These are phyloP conservation scores for Stramonita haemastoma DNA, from an alignment of 2,888 invertebrate genomes.

Conservation along the genomic window DNA sequence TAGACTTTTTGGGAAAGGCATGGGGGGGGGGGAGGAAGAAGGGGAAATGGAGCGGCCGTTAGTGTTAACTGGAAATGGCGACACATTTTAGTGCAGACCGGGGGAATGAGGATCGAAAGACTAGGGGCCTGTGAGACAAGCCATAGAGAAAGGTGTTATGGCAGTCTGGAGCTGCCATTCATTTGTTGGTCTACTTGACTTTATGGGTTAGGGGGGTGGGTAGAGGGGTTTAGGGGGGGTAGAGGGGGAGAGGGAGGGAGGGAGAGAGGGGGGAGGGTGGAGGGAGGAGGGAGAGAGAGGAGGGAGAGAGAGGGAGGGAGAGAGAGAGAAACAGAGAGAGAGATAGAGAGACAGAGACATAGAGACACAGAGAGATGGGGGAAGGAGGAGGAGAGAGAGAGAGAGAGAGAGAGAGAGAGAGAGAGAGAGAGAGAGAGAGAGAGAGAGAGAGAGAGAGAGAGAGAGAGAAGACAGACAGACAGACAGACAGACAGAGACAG, in stretches of 20 bases:
- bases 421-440: not conserved
- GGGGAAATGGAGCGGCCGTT: not conserved
- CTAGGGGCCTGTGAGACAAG: not conserved
- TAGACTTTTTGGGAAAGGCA: not conserved
- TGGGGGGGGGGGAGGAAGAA: not conserved
- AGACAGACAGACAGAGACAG: too few relatives aligned
- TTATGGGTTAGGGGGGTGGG: not conserved
- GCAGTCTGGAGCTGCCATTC: too few relatives aligned
- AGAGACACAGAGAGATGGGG: not conserved
- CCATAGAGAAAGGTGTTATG: too few relatives aligned
- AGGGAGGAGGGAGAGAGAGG: not conserved
- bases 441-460: not conserved
- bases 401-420: not conserved
- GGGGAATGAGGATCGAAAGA: not conserved
- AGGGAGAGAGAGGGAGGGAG: not conserved
- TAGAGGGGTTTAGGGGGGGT: not conserved
- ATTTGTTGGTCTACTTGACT: too few relatives aligned
- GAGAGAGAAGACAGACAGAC: not conserved
- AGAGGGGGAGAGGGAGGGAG: not conserved
- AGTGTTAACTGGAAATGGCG: too few relatives aligned
- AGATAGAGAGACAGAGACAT: not conserved
- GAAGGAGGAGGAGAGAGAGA: not conserved
- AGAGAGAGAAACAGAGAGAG: not conserved
- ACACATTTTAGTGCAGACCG: too few relatives aligned
- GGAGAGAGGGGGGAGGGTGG: not conserved